Percentiles rank a stretch among this genome's conserved stretches.
These are phyloP conservation scores for Carpatolechia fugitivella DNA, from an alignment of 2,888 invertebrate genomes.

Conservation along the genomic window DNA sequence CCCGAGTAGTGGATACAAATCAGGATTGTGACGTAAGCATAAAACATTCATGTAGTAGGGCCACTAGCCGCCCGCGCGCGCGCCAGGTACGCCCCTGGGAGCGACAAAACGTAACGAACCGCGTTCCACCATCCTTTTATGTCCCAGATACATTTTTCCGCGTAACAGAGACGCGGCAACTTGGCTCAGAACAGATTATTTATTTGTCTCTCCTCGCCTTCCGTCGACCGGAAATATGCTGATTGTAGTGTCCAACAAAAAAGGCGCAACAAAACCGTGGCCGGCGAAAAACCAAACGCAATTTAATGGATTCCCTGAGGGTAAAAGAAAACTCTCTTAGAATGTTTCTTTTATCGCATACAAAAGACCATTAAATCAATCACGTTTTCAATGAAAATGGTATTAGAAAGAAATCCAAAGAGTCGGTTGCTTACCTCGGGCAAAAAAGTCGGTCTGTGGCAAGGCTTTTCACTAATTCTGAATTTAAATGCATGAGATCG, in stretches of 20 bases:
- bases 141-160: constrained; percentile 70
- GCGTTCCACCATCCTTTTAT: constrained; percentile 62
- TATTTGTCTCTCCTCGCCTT: constrained; percentile 55
- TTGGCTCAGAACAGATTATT: constrained; percentile 68
- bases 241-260: constrained; percentile 47
- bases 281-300: constrained; percentile 14
- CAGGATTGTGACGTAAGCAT: constrained; percentile 67
- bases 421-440: constrained; percentile 59
- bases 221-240: constrained; percentile 47
- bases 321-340: constrained; percentile 13
- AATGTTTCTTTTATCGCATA: constrained; percentile 30
- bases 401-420: constrained; percentile 54
- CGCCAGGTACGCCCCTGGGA: constrained; percentile 60
- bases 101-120: constrained; percentile 76
- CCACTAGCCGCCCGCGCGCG: constrained; percentile 42
- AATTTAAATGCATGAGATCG: constrained; percentile 79
- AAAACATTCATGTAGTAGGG: constrained; percentile 67
- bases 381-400: constrained; percentile 64
- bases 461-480: constrained; percentile 73
- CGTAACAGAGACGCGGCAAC: constrained; percentile 41
- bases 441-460: constrained; percentile 60
- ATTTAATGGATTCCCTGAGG: constrained; percentile 12
- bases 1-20: constrained; percentile 66
- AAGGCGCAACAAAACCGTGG: constrained; percentile 24
- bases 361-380: constrained; percentile 63